These are phyloP conservation scores for Ecliptopera silaceata DNA, from an alignment of 2,888 invertebrate genomes.

Conservation along the genomic window DNA sequence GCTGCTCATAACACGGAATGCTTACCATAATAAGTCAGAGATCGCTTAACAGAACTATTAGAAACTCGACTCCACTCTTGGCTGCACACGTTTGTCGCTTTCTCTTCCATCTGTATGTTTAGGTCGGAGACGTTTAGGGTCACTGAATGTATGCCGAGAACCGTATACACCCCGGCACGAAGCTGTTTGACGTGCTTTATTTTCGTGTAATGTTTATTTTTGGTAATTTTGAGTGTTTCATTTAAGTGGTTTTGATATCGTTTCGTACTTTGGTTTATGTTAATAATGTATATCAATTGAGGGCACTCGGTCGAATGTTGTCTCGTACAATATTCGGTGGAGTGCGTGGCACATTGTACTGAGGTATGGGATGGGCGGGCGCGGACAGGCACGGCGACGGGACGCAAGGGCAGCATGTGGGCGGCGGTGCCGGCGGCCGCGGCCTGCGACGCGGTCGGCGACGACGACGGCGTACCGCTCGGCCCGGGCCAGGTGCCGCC, in stretches of 20 bases:
- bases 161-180: slow-evolving; percentile 76
- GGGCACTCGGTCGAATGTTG: slow-evolving; percentile 5
- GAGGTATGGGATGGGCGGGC: slow-evolving; percentile 8
- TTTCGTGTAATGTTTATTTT: slow-evolving; percentile 77
- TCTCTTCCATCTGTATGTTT: slow-evolving; percentile 80
- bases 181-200: slow-evolving; percentile 81
- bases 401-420: slow-evolving; percentile 83
- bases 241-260: slow-evolving; percentile 72
- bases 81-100: slow-evolving; percentile 80
- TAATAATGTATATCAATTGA: slow-evolving; percentile 39
- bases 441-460: slow-evolving; percentile 62
- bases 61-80: slow-evolving; percentile 80
- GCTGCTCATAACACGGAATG: slow-evolving; percentile 81
- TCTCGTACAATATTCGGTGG: slow-evolving; percentile 10
- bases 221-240: slow-evolving; percentile 71
- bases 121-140: slow-evolving; percentile 68
- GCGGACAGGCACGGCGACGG: slow-evolving; percentile 77
- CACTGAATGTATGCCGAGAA: slow-evolving; percentile 62
- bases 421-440: slow-evolving; percentile 76
- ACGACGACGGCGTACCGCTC: slow-evolving; percentile 82
- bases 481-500: slow-evolving; percentile 93
- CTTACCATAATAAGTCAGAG: slow-evolving; percentile 73
- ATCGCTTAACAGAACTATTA: slow-evolving; percentile 80
- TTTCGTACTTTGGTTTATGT: slow-evolving; percentile 57
- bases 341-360: background rate